These are phyloP conservation scores for Boloria selene DNA, from an alignment of 2,888 invertebrate genomes.

Conservation along the genomic window DNA sequence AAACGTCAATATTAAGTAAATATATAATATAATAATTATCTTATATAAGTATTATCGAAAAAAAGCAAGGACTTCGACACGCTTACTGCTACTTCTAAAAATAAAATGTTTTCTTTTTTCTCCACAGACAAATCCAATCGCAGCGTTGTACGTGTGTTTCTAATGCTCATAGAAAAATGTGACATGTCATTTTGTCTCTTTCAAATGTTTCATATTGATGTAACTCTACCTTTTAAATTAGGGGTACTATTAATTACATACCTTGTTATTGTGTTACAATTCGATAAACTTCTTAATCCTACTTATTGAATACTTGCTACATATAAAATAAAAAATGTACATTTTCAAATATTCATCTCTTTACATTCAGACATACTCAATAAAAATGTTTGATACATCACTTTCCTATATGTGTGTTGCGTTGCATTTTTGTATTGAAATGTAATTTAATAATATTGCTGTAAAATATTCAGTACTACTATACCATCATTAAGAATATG, in stretches of 20 bases:
- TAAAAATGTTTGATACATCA: too few species aligned
- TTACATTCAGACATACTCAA: too few species aligned
- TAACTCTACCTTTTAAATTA: conserved; percentile 13
- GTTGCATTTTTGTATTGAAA: too few species aligned
- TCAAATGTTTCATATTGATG: conserved; percentile 9
- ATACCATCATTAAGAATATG: too few species aligned
- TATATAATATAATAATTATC: too few species aligned
- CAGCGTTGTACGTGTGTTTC: conserved; percentile 5
- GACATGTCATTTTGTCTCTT: conserved; percentile 15
- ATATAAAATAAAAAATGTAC: too few species aligned
- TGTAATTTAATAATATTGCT: too few species aligned
- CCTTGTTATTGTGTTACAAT: conserved; percentile 14
- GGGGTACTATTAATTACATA: conserved; percentile 14
- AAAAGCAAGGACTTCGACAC: too few species aligned
- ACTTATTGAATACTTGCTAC: too few species aligned
- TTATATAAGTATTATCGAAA: too few species aligned
- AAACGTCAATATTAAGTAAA: neutral
- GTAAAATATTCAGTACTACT: too few species aligned
- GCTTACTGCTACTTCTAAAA: neutral
- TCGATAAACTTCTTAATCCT: conserved; percentile 2
- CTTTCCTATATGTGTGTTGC: too few species aligned
- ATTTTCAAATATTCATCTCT: neutral
- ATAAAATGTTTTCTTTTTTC: conserved; percentile 23
- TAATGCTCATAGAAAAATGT: conserved; percentile 11
- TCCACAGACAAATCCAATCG: conserved; percentile 22